Evolutionary conservation across 2,888 invertebrate species (phyloP).

Genomic region (Auanema sp.): DNA sequence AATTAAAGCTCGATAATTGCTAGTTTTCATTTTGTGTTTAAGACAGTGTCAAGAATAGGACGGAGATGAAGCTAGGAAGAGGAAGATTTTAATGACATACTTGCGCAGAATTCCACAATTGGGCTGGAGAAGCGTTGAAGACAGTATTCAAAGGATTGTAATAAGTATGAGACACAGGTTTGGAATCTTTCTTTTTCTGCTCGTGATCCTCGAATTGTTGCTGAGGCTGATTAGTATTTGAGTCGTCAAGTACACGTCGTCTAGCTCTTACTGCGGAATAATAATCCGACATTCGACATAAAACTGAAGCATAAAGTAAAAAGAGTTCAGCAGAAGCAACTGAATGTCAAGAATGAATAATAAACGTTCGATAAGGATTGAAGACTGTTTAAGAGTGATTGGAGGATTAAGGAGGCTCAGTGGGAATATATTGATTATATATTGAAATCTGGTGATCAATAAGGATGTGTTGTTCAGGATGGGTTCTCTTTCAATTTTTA

Average conservation of each 20-base stretch:
- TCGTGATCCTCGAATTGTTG: conserved; percentile 36
- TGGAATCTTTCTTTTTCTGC: conserved; percentile 24
- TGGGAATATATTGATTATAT: background rate
- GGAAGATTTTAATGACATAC: conserved; percentile 27
- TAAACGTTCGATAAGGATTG: background rate
- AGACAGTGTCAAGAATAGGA: background rate
- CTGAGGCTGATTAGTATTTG: conserved; percentile 15
- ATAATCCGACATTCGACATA: conserved; percentile 53
- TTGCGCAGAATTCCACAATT: conserved; percentile 61
- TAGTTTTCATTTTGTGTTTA: conserved; percentile 9
- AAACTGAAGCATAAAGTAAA: background rate
- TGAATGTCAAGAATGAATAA: background rate
- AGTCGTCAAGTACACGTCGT: conserved; percentile 27
- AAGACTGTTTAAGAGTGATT: background rate
- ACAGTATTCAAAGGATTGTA: conserved; percentile 50
- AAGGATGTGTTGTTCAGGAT: background rate
- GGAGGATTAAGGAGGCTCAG: background rate
- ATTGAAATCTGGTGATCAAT: background rate
- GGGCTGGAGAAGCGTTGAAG: conserved; percentile 53
- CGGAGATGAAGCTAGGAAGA: conserved; percentile 2
- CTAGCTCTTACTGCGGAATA: conserved; percentile 35
- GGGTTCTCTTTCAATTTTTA: no score
- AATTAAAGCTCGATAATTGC: conserved; percentile 13
- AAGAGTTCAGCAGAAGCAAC: no score
- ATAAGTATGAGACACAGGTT: conserved; percentile 13